phyloP scores from a whole-genome alignment of 2,888 invertebrate species.

The Imbricaverruca yamaguchii region DNA sequence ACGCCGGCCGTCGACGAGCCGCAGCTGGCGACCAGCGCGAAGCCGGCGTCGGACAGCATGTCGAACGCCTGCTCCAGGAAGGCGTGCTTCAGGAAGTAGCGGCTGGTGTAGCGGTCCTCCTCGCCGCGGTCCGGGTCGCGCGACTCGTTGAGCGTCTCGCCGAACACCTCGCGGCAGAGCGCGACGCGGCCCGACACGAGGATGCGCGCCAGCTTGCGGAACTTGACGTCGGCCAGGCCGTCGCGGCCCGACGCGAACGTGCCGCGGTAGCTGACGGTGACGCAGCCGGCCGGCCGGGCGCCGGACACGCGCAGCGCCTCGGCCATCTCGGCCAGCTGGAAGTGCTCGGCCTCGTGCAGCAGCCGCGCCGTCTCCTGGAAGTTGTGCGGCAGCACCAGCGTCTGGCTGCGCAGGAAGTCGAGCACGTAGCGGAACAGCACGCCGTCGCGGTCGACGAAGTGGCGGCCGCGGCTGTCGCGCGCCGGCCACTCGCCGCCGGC shows the following conservation, averaged over 20 bases:
- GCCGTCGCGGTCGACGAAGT: conserved; percentile 93
- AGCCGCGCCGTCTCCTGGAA: conserved; percentile 60
- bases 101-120: conserved; percentile 87
- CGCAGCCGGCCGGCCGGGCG: conserved; percentile 58
- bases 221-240: conserved; percentile 96
- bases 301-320: conserved; percentile 40
- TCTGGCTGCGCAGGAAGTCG: conserved; percentile 88
- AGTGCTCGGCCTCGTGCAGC: conserved; percentile 49
- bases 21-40: conserved; percentile 63
- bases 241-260: conserved; percentile 98
- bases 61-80: conserved; percentile 94
- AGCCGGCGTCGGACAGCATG: conserved; percentile 80
- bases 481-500: conserved; percentile 42
- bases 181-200: conserved; percentile 90
- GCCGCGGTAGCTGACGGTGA: conserved; percentile 92
- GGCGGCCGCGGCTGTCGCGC: conserved; percentile 41
- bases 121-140: conserved; percentile 93
- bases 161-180: conserved; percentile 92
- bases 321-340: conserved; percentile 64
- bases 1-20: conserved; percentile 85
- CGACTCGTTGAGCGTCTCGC: conserved; percentile 89
- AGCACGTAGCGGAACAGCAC: conserved; percentile 93
- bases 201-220: conserved; percentile 91
- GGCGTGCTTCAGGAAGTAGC: conserved; percentile 96
- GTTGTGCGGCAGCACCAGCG: conserved; percentile 84